Percentiles rank a stretch among this genome's conserved stretches.
Conservation (phyloP, 1,140 invertebrate species). For the Lepidotrigona ventralis region DNA sequence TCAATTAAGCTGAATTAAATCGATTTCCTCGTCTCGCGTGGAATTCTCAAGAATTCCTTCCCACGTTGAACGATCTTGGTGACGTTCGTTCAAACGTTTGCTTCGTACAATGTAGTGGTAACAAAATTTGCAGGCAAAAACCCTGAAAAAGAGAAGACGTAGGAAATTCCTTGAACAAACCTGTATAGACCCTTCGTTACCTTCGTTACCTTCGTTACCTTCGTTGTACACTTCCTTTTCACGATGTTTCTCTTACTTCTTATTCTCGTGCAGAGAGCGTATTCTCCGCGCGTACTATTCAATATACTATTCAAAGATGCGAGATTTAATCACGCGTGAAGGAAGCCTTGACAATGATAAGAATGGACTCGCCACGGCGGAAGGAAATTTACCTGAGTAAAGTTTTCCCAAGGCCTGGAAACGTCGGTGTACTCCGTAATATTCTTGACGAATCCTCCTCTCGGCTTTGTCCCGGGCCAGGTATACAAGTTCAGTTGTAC, state of each 20-base stretch:
- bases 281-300: not conserved
- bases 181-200: not conserved
- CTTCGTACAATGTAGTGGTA: not conserved
- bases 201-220: too few relatives aligned
- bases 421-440: not conserved
- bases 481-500: conserved; percentile 36
- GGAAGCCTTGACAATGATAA: not conserved
- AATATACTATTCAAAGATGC: not conserved
- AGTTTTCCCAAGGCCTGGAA: not conserved
- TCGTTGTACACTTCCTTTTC: fast-evolving
- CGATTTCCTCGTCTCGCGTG: not conserved
- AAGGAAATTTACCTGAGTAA: not conserved
- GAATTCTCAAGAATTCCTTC: not conserved
- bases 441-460: not conserved
- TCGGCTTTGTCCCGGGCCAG: not conserved
- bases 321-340: not conserved
- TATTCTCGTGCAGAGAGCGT: not conserved
- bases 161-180: too few relatives aligned
- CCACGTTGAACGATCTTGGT: not conserved
- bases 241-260: not conserved
- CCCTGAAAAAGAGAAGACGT: not conserved
- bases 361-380: not conserved
- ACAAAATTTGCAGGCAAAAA: fast-evolving
- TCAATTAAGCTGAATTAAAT: not conserved
- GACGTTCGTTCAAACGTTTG: not conserved